A percentile compares a stretch with the other conserved stretches of the same genome.
Conservation (phyloP, 2,797 vertebrate genomes). For the Austrolebias charrua region DNA sequence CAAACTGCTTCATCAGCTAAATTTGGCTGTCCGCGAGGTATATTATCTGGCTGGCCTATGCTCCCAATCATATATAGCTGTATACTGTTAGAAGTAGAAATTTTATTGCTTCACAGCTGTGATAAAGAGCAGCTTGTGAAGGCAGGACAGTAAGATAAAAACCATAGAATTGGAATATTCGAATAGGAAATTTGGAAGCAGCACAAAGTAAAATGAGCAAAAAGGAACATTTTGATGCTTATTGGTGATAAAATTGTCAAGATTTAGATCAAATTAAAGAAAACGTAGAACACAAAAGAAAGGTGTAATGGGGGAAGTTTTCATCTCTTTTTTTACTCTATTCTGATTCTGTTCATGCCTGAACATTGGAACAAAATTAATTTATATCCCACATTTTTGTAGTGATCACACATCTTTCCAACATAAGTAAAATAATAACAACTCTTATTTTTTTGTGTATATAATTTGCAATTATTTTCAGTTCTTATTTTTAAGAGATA, state of each 20-base stretch:
- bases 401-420: too few species aligned
- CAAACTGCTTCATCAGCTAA: slow-evolving; percentile 53
- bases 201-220: not conserved
- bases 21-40: slow-evolving; percentile 36
- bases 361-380: not conserved
- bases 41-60: slow-evolving; percentile 42
- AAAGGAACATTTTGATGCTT: slow-evolving; percentile 3
- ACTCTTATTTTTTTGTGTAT: too few species aligned
- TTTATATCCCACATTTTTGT: not conserved
- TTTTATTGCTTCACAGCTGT: slow-evolving; percentile 27
- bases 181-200: slow-evolving; percentile 16
- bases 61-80: slow-evolving; percentile 26
- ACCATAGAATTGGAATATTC: slow-evolving; percentile 22
- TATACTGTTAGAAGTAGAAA: slow-evolving; percentile 32
- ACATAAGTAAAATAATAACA: too few species aligned
- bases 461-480: too few species aligned
- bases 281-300: not conserved
- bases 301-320: not conserved
- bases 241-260: slow-evolving; percentile 2
- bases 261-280: not conserved
- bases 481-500: not conserved
- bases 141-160: slow-evolving; percentile 16
- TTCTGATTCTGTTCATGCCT: too few species aligned
- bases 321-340: too few species aligned
- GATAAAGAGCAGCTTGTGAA: slow-evolving; percentile 28